phyloP scores from a whole-genome alignment of 2,113 vertebrate species.

The Thomomys bottae region DNA sequence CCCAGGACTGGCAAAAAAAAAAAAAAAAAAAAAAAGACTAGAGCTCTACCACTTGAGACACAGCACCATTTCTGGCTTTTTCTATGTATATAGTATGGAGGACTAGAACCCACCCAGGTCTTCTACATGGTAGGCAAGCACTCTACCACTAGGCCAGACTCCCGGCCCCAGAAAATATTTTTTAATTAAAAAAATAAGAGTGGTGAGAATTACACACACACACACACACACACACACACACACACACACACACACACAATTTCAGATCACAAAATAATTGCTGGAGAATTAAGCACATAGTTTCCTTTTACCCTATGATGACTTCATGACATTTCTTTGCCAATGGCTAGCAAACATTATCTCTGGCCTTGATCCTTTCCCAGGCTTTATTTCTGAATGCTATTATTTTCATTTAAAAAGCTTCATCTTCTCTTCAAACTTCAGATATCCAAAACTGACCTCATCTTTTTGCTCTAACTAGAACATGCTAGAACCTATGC shows the following conservation, averaged over 20 bases:
- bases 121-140: no score
- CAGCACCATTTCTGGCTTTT: no score
- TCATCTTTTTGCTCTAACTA: constrained; percentile 40
- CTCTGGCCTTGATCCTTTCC: constrained; percentile 40
- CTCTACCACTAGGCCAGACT: no score
- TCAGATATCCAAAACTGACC: constrained; percentile 22
- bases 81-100: no score
- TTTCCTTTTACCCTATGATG: constrained; percentile 50
- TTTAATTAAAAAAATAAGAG: neutral
- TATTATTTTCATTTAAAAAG: constrained; percentile 44
- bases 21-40: no score
- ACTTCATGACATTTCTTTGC: constrained; percentile 45
- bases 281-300: constrained; percentile 40
- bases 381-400: constrained; percentile 58
- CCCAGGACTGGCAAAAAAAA: no score
- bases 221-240: neutral
- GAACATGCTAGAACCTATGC: constrained; percentile 37
- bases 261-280: constrained; percentile 48
- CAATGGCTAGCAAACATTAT: constrained; percentile 15
- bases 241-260: neutral
- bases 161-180: no score
- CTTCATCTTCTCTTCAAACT: constrained; percentile 54
- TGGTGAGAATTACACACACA: constrained; percentile 3
- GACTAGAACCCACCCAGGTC: no score
- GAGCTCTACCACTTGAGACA: no score